A percentile compares a stretch with the other conserved stretches of the same genome.
Evolutionary conservation across 2,888 invertebrate genomes (phyloP).

Genomic region (Melanophora roralis): DNA sequence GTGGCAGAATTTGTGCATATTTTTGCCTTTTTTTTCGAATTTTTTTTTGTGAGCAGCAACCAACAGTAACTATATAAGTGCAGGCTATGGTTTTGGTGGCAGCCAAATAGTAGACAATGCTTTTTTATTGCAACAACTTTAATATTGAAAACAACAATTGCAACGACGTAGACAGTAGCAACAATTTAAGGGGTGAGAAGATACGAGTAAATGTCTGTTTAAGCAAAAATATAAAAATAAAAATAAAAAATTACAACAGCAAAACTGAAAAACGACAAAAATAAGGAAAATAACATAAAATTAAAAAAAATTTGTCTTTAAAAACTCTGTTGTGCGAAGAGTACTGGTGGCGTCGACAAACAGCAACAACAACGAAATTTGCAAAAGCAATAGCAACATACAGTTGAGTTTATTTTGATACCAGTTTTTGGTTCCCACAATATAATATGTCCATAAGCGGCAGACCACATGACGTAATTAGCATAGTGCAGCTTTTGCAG

Average conservation of each 20-base stretch:
- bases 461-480: conserved; percentile 76
- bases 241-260: not conserved
- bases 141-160: conserved; percentile 62
- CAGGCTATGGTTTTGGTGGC: conserved; percentile 52
- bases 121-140: conserved; percentile 60
- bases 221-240: conserved; percentile 12
- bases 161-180: conserved; percentile 66
- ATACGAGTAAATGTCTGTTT: conserved; percentile 28
- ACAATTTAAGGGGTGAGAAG: conserved; percentile 61
- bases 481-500: conserved; percentile 72
- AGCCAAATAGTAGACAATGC: conserved; percentile 63
- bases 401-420: conserved; percentile 66
- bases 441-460: conserved; percentile 73
- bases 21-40: not conserved
- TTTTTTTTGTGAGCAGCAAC: conserved; percentile 15
- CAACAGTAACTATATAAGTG: conserved; percentile 33
- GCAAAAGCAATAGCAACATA: conserved; percentile 37
- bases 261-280: conserved; percentile 23
- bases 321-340: conserved; percentile 52
- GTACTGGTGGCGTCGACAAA: conserved; percentile 64
- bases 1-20: conserved; percentile 13
- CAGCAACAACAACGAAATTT: conserved; percentile 55
- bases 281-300: not conserved
- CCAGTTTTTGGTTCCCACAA: conserved; percentile 76
- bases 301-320: conserved; percentile 42